Evolutionary conservation across 1,140 invertebrate genomes (phyloP), one percentile per base, ranked within the genome.

Genomic region (Diploscapter pachys): DNA sequence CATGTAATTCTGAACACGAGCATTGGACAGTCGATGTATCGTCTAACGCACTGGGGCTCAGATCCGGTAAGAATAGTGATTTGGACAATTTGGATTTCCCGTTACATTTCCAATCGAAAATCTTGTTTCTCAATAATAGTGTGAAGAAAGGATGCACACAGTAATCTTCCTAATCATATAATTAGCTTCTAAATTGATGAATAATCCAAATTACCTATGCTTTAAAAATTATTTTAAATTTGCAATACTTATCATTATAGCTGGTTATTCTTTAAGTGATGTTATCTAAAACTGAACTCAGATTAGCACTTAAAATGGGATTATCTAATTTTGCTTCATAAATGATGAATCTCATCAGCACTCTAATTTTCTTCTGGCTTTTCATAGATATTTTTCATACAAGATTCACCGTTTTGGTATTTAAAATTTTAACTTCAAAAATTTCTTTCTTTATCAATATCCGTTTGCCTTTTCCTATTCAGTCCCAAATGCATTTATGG

Each of bases 1-100:
- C 54, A 64, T n/a, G 69, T 71, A 2, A 55, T 64, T 9, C 69
- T 66, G 8, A 64, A 59, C 64, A 50, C 61, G 51, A 8, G 50
- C 11, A 72, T 72, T n/a, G 61, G 59, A 2, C 51, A 51, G 5
- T 5, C 53, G 9, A 51, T 68, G 8, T 68, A 68, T 48, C 9
- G 50, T n/a, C 57, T 68, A 48, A 55, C 66, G n/a, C 66, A 68
- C 66, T 68, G 53, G 13, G 66, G 66, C 6, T 68, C 66, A n/a
- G 66, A 68, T 68, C 66, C 66, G 66, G 66, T 68, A 11, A 11
- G 57, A 31, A 59, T 11, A 31, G 57, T 2, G 2, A 59, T 59
- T 59, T 31, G 57, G 31, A 59, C 57, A 59, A 31, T 31, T 59
- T 59, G 9, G 57, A 2, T 59, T 31, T 1, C 31, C 31, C 31